These are phyloP conservation scores for Diaphora mendica DNA, from an alignment of 2,888 invertebrate species.

Conservation along the genomic window DNA sequence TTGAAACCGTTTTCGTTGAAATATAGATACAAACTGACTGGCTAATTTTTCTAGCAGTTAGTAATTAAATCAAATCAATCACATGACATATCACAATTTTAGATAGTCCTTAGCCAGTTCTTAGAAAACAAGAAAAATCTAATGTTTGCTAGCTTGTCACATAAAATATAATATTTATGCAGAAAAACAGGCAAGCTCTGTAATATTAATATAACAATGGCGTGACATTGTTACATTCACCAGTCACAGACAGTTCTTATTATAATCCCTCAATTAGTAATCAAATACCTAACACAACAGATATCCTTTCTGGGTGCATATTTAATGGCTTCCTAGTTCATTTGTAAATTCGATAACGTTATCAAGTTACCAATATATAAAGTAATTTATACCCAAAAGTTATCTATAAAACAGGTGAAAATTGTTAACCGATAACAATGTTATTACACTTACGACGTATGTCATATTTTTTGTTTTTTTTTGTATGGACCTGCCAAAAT, in stretches of 20 bases:
- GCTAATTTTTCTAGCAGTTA: no score
- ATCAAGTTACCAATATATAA: neutral
- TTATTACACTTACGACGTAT: neutral
- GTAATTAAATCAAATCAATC: no score
- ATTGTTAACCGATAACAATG: neutral
- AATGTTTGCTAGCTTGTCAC: neutral
- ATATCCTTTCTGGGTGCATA: neutral
- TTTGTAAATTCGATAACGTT: constrained; percentile 7
- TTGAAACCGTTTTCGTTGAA: no score
- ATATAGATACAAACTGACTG: no score
- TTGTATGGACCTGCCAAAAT: no score
- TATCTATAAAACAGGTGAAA: constrained; percentile 1
- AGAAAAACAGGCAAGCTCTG: neutral
- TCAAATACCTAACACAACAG: neutral
- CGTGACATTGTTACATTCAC: neutral
- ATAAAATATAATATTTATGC: neutral
- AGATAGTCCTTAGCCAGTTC: no score
- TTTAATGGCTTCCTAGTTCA: neutral
- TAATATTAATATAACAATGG: neutral
- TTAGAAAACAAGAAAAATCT: no score
- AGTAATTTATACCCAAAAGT: neutral
- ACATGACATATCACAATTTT: no score
- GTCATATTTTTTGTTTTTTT: no score
- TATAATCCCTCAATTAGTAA: neutral
- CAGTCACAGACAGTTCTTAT: neutral